Evolutionary conservation across 2,797 vertebrate genomes (phyloP), one percentile per base, ranked within the genome.

Genomic region (Cyprinodon diabolis): DNA sequence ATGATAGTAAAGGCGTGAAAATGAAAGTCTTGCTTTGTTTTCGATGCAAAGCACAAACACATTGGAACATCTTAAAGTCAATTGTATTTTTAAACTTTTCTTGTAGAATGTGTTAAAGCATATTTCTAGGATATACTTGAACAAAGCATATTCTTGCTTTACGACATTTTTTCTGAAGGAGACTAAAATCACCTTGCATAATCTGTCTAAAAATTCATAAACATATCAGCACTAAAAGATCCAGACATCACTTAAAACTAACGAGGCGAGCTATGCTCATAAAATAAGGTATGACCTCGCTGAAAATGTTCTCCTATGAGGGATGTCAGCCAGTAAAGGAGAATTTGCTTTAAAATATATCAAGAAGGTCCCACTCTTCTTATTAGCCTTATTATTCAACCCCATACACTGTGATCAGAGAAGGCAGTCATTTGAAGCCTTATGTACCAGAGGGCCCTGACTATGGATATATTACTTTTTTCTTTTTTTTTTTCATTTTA

Each of bases 221-320:
- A 57, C 54, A 57, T 57, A 56, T 37, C 56, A 25, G 17, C 68
- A 25, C n/a, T 57, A 57, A 57, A 23, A 70, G 40, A 57, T 47
- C 40, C 40, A 30, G n/a, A 17, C 40, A 70, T 57, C 68, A 70
- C 54, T 70, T 57, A 70, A 70, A 70, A 57, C 54, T 57, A 70
- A 70, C 47, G 54, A 70, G 68, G 68, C 40, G 15, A 70, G 68
- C 54, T 70, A 30, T 13, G 54, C 54, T 70, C 68, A 23, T 70
- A 57, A 57, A 57, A 57, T 30, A 70, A 70, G 54, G 40, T 70
- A 69, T 69, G 68, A 69, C 68, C 68, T 69, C 68, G 14, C 11
- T 23, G 37, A 69, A 69, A 55, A 23, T 52, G 55, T 56, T 69
- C 30, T 68, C 21, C 30, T 69, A 37, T 23, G n/a, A 47, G 47